Evolutionary conservation across 2,797 vertebrate genomes (phyloP), one percentile per base, ranked within the genome.

Genomic region (Pygocentrus nattereri): DNA sequence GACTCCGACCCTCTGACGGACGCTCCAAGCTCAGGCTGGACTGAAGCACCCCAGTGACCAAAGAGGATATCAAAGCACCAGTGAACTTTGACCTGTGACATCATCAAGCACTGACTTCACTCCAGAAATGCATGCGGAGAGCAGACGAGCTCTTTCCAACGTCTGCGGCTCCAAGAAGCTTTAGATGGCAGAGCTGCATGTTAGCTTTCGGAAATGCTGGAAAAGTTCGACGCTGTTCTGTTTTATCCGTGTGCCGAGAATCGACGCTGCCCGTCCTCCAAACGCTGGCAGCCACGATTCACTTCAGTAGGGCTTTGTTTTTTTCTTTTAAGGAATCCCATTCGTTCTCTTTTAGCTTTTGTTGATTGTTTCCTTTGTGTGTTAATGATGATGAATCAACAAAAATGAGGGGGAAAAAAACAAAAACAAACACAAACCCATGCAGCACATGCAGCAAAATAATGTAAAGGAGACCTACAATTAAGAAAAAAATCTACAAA

Each of bases 371-470:
- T 70, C 19, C 44, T n/a, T 69, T 38, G 21, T 16, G 65, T 25
- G n/a, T 47, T 52, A 44, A 23, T 47, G 19, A 69, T 23, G 4
- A 50, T 30, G 11, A 41, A 61, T 23, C 6, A 18, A 21, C 31
- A 47, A 44, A 71, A 83, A 82, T 16, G 10, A 30, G 30, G 41
- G n/a, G 50, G 50, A 50, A 50, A 67, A 67, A 34, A 19, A 34
- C 3, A 34, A 65, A 38, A 74, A 77, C 69, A 80, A 83, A 79
- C 65, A 74, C 87, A 74, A 90, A 80, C 73, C 74, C 91, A 93
- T 93, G 92, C 92, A 90, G 88, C 34, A 65, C 67, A 47, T 71
- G 65, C 65, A 68, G 86, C 67, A 69, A 79, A 81, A 81, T 41
- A 64, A 74, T 5, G 47, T 41, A 69, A 75, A 67, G 72, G 30